Evolutionary conservation across 2,113 vertebrate genomes (phyloP).

Genomic region (Phrynosoma blainvillii): DNA sequence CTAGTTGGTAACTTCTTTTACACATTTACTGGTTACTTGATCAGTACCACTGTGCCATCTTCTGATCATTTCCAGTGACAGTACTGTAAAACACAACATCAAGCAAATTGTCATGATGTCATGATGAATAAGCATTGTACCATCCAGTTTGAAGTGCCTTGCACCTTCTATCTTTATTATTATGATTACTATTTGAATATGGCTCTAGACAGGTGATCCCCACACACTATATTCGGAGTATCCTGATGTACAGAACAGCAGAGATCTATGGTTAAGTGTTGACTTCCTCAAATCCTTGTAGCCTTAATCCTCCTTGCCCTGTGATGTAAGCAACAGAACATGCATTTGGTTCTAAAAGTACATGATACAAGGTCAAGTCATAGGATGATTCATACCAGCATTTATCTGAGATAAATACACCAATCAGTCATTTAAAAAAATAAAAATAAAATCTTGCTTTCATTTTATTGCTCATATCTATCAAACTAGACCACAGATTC

Average conservation of each 20-base stretch:
- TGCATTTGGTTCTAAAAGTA: constrained; percentile 23
- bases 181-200: not conserved
- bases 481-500: constrained; percentile 12
- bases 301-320: not conserved
- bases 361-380: not conserved
- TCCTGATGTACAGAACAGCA: not conserved
- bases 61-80: not conserved
- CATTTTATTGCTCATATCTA: constrained; percentile 12
- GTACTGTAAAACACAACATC: too few species aligned
- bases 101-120: not conserved
- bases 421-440: constrained; percentile 11
- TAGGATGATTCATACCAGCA: not conserved
- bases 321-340: not conserved
- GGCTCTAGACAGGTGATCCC: not conserved
- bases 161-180: not conserved
- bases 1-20: not conserved
- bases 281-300: not conserved
- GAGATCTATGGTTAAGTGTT: not conserved
- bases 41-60: not conserved
- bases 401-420: not conserved
- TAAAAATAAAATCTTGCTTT: not conserved
- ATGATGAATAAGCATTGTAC: not conserved
- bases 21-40: not conserved
- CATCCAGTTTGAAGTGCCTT: too few species aligned
- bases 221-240: not conserved